Evolutionary conservation across 2,113 vertebrate genomes (phyloP), one percentile per base, ranked within the genome.

Genomic region (Brachionichthys hirsutus): DNA sequence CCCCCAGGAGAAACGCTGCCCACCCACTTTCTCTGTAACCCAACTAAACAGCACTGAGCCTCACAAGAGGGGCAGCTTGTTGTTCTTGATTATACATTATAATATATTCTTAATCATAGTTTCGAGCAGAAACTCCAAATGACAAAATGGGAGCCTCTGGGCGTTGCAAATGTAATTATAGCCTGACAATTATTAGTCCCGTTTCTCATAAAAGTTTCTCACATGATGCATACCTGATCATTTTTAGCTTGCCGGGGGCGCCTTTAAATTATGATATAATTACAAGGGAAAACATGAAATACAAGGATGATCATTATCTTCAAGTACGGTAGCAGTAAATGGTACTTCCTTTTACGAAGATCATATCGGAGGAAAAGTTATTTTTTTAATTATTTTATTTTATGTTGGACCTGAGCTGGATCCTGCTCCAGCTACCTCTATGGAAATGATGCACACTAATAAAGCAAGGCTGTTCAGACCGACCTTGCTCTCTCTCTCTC

Each of bases 181-280:
- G 80, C 81, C 63, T 66, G 56, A 80, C 81, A 88, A 85, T 87
- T 85, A 88, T 85, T 85, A 73, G 87, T 73, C 66, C 71, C 10
- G 43, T 42, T 77, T 75, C 68, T 80, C 70, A 71, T 64, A 83
- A 78, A 85, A 64, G 64, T 80, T 82, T 75, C 77, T 82, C 80
- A 49, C 63, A 68, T 59, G 54, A 83, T 57, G 70, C 60, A 30
- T 30, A 74, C 67, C 80, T 73, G 78, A 65, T 46, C 36, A 58
- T 67, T 84, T 88, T 73, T 69, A 71, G 74, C 76, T 78, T 42
- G 11, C 69, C 40, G 38, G 80, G 75, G 70, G 84, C 81, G 76
- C 73, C 73, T 89, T 87, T 86, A 79, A 85, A 78, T 82, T 81
- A 78, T 80, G 81, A 83, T 67, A 83, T 85, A 85, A 89, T 88